Evolutionary conservation across 2,888 invertebrate genomes (phyloP), one percentile per base, ranked within the genome.

Genomic region (Ormyrus pomaceus): DNA sequence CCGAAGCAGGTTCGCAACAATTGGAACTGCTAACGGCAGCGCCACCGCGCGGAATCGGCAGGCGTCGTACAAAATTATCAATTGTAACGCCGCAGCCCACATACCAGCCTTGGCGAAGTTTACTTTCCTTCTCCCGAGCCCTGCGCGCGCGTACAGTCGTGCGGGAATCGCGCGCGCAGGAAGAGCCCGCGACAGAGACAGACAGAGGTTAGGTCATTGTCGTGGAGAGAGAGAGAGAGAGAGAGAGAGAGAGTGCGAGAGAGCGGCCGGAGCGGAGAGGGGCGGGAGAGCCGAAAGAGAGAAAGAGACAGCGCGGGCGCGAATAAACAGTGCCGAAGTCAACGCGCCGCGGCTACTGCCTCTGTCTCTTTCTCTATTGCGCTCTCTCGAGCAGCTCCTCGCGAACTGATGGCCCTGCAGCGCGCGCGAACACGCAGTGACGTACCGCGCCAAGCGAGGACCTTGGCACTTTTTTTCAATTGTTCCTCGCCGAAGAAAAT

Each of bases 251-350:
- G 79, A 83, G 70, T 51, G 53, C 3, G 75, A 73, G 77, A n/a
- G 76, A 70, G 81, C 19, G 65, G 9, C 2, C 9, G 45, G 69
- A 80, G 64, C 19, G 62, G 64, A 8, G 53, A 53, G 13, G 13
- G 9, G 48, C 13, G 34, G 13, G 34, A 34, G 34, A 75, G 77
- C 68, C 59, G 51, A 19, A 45, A 11, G 64, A 51, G 46, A 71
- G 51, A 71, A 48, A 51, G 74, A 81, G 79, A 83, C 84, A 58
- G 84, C 85, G 84, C 85, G 84, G 87, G 86, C 86, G 86, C 85
- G 86, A 91, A 91, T 92, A 92, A 92, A 92, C 92, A 92, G 92
- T 90, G 91, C 91, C 84, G 86, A 86, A 90, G 91, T 91, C 91
- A 91, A 89, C 88, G 87, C 83, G 89, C 34, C 34, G 90, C 86